Conservation (phyloP, 2,113 vertebrate genomes). For the Holacanthus passer region DNA sequence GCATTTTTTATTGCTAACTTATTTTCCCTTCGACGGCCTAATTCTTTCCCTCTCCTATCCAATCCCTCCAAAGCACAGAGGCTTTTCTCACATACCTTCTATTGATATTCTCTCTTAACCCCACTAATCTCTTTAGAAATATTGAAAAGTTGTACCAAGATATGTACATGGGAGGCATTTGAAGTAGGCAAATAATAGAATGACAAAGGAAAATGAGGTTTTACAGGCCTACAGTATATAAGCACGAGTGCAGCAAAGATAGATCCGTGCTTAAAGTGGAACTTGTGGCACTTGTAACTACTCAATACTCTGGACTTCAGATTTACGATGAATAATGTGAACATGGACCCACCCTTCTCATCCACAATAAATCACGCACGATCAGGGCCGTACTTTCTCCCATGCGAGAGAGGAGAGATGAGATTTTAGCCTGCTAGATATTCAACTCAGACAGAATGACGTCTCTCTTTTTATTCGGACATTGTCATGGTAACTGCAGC, state of each 20-base stretch:
- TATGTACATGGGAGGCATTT: slow-evolving; percentile 22
- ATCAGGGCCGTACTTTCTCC: slow-evolving; percentile 26
- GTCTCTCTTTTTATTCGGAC: slow-evolving; percentile 72
- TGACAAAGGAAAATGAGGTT: slow-evolving; percentile 12
- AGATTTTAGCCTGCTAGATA: slow-evolving; percentile 66
- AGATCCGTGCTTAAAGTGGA: slow-evolving; percentile 24
- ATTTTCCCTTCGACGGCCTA: slow-evolving; percentile 22
- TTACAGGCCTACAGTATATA: neutral
- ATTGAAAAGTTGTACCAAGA: slow-evolving; percentile 36
- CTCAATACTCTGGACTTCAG: slow-evolving; percentile 41
- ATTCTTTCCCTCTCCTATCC: slow-evolving; percentile 19
- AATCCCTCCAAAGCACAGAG: slow-evolving; percentile 15
- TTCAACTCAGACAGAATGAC: slow-evolving; percentile 66
- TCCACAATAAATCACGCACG: slow-evolving; percentile 54
- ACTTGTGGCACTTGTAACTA: slow-evolving; percentile 37
- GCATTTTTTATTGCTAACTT: slow-evolving; percentile 16
- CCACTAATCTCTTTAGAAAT: slow-evolving; percentile 44
- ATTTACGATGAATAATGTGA: slow-evolving; percentile 52
- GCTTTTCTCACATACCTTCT: slow-evolving; percentile 42
- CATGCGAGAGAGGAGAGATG: slow-evolving; percentile 41
- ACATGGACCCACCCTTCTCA: slow-evolving; percentile 37
- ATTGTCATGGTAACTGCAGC: slow-evolving; percentile 81
- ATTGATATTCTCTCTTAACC: slow-evolving; percentile 53
- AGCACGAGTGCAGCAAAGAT: slow-evolving; percentile 15
- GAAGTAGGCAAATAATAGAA: slow-evolving; percentile 14